Evolutionary conservation across 2,797 vertebrate genomes (phyloP), one percentile per base, ranked within the genome.

Genomic region (Halcyon chelicuti): DNA sequence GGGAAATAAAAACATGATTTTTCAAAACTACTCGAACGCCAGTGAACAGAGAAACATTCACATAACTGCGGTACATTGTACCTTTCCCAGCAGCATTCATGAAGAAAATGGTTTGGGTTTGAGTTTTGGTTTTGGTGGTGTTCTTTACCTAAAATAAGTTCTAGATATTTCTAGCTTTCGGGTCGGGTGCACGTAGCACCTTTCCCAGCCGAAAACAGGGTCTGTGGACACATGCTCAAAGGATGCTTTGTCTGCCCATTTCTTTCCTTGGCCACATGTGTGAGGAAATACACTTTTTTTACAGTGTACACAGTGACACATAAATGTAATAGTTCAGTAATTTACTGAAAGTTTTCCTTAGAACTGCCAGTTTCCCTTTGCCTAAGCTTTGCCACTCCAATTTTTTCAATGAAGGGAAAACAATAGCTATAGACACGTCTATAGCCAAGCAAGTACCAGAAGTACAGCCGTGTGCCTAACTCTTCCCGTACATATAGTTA

Each of bases 1-100:
- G 72, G 93, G 87, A 94, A 96, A 93, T 86, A 80, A 94, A 94
- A 77, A 4, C 51, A 73, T 1, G 8, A 37, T 92, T 92, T 91
- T 91, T 73, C 74, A 85, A 87, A 88, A 75, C n/a, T 17, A 55
- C n/a, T 4, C 21, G 37, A 87, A 72, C 39, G 67, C 77, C 91
- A 55, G 51, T 1, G 21, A 46, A 2, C 31, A 58, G 57, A 65
- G 65, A 21, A 86, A 86, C 65, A 33, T 19, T 8, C 0, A 2
- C 57, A 14, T 28, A 31, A 29, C 25, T 16, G 9, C 3, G 19
- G 39, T 12, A 31, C 1, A 0, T 60, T 1, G 1, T 52, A 46
- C 62, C 29, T 66, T 70, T 62, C 77, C 58, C 21, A 35, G 11
- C 71, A 10, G 22, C 28, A 23, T 16, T 33, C 51, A 8, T 2